Conservation (phyloP, 2,113 vertebrate species). For the Sinocyclocheilus anophthalmus region DNA sequence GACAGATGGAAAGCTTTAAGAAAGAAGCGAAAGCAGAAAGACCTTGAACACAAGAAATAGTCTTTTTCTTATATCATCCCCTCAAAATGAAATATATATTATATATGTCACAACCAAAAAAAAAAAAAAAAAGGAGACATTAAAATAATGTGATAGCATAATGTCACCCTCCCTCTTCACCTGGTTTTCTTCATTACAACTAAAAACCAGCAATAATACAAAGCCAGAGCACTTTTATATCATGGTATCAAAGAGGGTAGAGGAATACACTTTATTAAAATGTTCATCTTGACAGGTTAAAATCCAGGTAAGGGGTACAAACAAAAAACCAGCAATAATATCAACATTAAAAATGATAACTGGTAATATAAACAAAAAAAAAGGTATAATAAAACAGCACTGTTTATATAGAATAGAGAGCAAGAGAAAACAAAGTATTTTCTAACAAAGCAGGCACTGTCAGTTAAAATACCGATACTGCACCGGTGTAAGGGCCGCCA, state of each 20-base stretch:
- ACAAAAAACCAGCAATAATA: slow-evolving; percentile 62
- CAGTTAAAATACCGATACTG: slow-evolving; percentile 69
- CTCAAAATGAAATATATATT: slow-evolving; percentile 67
- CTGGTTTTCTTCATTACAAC: slow-evolving; percentile 55
- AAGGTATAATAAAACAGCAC: slow-evolving; percentile 61
- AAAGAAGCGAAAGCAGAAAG: slow-evolving; percentile 38
- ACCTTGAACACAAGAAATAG: slow-evolving; percentile 64
- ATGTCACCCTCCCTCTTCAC: slow-evolving; percentile 57
- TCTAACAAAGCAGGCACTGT: slow-evolving; percentile 62
- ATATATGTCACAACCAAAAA: slow-evolving; percentile 62
- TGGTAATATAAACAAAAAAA: slow-evolving; percentile 70
- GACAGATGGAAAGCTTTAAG: slow-evolving; percentile 37
- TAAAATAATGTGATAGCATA: slow-evolving; percentile 56
- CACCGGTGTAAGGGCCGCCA: slow-evolving; percentile 36
- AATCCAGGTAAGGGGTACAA: slow-evolving; percentile 60
- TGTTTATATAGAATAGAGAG: slow-evolving; percentile 45
- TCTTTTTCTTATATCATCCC: slow-evolving; percentile 68
- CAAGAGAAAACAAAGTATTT: neutral
- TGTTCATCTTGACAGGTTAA: slow-evolving; percentile 45
- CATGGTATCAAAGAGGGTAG: slow-evolving; percentile 16
- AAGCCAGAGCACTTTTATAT: slow-evolving; percentile 36
- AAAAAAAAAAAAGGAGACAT: neutral
- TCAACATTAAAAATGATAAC: slow-evolving; percentile 71
- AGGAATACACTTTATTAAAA: slow-evolving; percentile 30
- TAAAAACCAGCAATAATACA: slow-evolving; percentile 51